Percentiles rank a stretch among this genome's conserved stretches.
Evolutionary conservation across 2,888 invertebrate species (phyloP).

Genomic region (Megalurothrips usitatus): DNA sequence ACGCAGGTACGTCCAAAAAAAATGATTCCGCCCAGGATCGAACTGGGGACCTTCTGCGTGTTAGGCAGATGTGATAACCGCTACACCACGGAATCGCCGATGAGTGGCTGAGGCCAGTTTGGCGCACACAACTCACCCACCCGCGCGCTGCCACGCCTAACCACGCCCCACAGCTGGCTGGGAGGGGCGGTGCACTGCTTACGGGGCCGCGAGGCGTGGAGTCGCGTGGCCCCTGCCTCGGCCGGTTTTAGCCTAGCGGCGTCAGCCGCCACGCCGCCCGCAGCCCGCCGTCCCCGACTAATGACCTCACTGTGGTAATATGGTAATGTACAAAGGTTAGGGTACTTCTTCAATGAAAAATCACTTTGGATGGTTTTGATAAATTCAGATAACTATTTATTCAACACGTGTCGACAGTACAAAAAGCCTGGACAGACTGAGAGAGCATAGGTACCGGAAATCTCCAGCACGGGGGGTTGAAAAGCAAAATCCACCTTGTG

Average conservation of each 20-base stretch:
- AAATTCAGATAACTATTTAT: too few species aligned
- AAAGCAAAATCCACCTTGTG: too few species aligned
- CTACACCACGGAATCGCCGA: constrained; percentile 80
- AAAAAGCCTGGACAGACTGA: too few species aligned
- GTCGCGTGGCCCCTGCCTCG: neutral
- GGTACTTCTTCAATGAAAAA: too few species aligned
- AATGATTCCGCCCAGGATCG: constrained; percentile 78
- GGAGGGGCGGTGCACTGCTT: neutral
- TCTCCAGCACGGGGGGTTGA: too few species aligned
- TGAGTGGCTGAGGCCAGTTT: neutral
- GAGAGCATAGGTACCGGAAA: too few species aligned
- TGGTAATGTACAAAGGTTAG: too few species aligned
- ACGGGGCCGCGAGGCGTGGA: neutral
- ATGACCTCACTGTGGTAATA: too few species aligned
- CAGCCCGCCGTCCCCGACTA: too few species aligned
- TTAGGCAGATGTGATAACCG: constrained; percentile 90
- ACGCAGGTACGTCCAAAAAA: neutral
- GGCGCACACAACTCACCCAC: neutral
- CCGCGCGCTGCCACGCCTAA: neutral
- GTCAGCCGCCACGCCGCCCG: too few species aligned
- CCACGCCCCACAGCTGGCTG: neutral
- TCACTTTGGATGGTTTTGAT: too few species aligned
- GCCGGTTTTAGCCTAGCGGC: neutral
- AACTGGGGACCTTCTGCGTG: constrained; percentile 89
- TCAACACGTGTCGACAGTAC: too few species aligned